These are phyloP conservation scores for Molossus molossus DNA, from an alignment of 2,797 vertebrate genomes.

Conservation along the genomic window DNA sequence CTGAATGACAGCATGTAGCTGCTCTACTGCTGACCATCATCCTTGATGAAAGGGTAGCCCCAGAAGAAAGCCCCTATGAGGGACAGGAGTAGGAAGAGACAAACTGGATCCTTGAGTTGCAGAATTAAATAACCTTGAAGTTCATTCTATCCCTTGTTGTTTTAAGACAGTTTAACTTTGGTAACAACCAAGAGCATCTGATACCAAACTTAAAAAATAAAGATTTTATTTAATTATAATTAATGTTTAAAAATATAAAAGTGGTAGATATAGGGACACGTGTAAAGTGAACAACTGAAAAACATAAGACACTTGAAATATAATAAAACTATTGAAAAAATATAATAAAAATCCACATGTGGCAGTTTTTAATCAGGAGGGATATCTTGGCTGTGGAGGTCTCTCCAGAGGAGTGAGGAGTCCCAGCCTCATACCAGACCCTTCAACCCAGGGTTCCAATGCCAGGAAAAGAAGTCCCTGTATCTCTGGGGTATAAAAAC, in stretches of 20 bases:
- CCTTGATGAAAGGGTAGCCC: neutral
- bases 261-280: neutral
- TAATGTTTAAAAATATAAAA: neutral
- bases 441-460: too few species aligned
- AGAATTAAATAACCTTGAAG: neutral
- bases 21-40: neutral
- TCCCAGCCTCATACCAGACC: too few species aligned
- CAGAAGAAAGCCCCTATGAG: neutral
- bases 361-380: too few species aligned
- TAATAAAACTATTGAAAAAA: too few species aligned
- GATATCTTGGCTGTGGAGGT: too few species aligned
- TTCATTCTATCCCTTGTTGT: neutral
- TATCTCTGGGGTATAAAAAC: too few species aligned
- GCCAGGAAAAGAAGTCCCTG: too few species aligned
- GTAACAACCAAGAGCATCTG: neutral
- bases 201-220: neutral
- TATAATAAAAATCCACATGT: too few species aligned
- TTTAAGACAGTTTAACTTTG: constrained; percentile 8
- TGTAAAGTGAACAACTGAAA: neutral
- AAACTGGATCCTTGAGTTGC: neutral
- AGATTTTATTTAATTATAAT: neutral
- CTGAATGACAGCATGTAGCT: neutral
- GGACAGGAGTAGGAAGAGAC: neutral
- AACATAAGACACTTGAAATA: neutral
- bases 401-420: too few species aligned